A percentile compares a stretch with the other conserved stretches of the same genome.
phyloP scores from a whole-genome alignment of 2,113 vertebrate species.

The Mastomys coucha region DNA sequence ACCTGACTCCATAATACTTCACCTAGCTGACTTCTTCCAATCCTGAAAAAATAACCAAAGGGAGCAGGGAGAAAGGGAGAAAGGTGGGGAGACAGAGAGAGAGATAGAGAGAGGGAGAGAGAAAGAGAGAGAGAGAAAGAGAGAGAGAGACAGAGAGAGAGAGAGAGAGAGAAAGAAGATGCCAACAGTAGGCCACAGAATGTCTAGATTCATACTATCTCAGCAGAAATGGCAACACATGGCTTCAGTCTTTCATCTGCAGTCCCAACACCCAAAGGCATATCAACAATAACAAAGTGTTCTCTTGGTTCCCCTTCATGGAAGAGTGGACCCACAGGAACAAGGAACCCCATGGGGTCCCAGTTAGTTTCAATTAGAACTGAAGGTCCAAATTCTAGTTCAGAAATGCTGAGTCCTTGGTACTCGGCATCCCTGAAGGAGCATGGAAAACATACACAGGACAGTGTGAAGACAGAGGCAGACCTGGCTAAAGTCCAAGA shows the following conservation, averaged over 20 bases:
- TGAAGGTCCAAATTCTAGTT: background rate
- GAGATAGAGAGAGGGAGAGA: accelerated
- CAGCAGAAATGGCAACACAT: background rate
- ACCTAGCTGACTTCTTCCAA: too few species aligned
- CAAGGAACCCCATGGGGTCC: accelerated
- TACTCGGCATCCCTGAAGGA: accelerated
- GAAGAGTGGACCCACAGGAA: background rate
- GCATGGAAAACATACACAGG: too few species aligned
- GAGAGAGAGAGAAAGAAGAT: too few species aligned
- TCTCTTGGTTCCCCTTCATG: background rate
- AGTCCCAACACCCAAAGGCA: background rate
- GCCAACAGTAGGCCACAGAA: too few species aligned
- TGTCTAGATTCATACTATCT: background rate
- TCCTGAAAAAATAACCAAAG: background rate
- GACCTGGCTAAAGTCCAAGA: background rate
- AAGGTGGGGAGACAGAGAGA: accelerated
- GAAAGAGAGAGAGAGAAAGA: too few species aligned
- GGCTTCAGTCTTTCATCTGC: background rate
- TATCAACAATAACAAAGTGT: background rate
- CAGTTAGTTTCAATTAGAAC: background rate
- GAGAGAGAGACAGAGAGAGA: accelerated
- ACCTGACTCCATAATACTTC: background rate
- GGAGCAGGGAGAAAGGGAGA: accelerated
- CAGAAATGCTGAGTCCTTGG: accelerated
- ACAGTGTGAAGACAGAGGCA: background rate